Evolutionary conservation across 2,113 vertebrate species (phyloP).

Genomic region (Muntiacus reevesi): DNA sequence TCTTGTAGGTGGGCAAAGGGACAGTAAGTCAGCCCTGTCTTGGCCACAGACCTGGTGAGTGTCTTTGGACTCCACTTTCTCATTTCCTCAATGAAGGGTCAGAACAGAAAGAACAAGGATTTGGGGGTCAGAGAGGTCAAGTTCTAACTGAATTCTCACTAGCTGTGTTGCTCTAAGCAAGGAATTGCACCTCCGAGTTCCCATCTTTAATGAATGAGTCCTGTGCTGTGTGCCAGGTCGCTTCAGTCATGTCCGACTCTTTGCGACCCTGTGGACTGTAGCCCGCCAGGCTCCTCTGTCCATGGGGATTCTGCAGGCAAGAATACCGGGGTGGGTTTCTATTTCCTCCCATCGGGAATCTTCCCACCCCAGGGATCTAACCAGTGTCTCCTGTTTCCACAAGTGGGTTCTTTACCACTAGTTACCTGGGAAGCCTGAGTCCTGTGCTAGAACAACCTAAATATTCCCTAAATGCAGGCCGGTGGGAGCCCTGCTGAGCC

Average conservation of each 20-base stretch:
- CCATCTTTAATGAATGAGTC: background rate
- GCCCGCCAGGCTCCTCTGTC: background rate
- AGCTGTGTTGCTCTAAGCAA: background rate
- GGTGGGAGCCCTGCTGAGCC: background rate
- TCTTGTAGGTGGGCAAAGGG: background rate
- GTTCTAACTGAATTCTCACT: background rate
- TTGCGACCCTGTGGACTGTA: fast-evolving
- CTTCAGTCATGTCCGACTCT: background rate
- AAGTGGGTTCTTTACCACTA: background rate
- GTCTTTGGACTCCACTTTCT: background rate
- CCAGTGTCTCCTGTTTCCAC: background rate
- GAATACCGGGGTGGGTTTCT: fast-evolving
- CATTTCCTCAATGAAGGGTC: background rate
- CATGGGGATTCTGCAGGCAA: background rate
- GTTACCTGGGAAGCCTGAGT: background rate
- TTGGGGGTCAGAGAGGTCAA: background rate
- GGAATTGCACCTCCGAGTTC: background rate
- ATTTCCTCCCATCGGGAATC: background rate
- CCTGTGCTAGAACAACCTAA: background rate
- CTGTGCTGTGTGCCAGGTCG: background rate
- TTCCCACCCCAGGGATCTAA: background rate
- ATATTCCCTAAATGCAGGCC: background rate
- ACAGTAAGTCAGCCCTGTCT: background rate
- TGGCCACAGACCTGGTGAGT: background rate
- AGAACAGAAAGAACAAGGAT: background rate